Base-by-base conservation (phyloP, 1,140 invertebrate genomes). In the Pygmarrhopalites habei region DNA sequence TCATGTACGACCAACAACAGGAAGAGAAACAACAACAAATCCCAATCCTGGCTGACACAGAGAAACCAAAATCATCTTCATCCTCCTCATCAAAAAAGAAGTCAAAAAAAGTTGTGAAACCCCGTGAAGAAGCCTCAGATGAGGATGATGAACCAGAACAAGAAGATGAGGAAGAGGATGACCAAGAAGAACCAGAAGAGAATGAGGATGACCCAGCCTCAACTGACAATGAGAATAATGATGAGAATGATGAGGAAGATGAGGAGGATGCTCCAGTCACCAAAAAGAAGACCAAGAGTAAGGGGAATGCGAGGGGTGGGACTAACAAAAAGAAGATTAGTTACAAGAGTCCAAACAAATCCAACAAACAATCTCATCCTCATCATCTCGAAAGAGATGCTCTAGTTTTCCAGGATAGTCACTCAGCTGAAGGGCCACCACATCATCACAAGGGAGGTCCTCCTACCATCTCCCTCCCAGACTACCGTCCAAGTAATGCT, bases 91-190 rank as follows among this genome's bases (percentile, higher is more conserved):
- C 32, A 7, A 35, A 15, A 7, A 35, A 35, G 32, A 35, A 35
- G 32, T 7, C 29, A 10, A 32, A 28, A 29, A 52, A 52, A 25
- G 35, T 14, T 21, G 3, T 5, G 21, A 56, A 56, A 23, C 25
- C 4, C 21, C 30, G 15, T 7, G 28, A 56, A 32, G 53, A 56
- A 10, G 51, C 26, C 5, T 35, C n/a, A 10, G 29, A 30, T 23
- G 53, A 56, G 30, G 53, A 56, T 35, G 53, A 56, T 26, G 53
- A 56, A 2, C 4, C 30, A 39, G 30, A 56, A 35, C 29, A 56
- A 5, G 35, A 52, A 7, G 23, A 28, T 15, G 49, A 52, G 3
- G 49, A 52, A 7, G 49, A 52, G 23, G 49, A 52, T 14, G 49
- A 52, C 2, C 23, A 52, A 14, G 49, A 52, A 28, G 44, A 47